These are phyloP conservation scores for Myotis pilosus DNA, from an alignment of 2,797 vertebrate genomes.

Conservation along the genomic window DNA sequence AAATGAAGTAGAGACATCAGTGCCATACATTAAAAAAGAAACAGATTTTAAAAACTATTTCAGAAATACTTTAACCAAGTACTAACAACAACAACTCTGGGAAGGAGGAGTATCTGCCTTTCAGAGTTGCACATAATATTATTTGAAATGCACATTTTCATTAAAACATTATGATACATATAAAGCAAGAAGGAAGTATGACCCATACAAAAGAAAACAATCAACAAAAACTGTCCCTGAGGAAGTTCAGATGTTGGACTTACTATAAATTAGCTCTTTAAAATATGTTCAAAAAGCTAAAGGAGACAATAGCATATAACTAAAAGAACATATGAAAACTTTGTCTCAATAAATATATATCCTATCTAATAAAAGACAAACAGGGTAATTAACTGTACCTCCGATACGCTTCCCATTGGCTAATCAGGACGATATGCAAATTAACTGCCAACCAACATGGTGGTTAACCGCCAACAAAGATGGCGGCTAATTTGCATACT, in stretches of 20 bases:
- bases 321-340: not conserved
- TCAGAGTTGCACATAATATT: not conserved
- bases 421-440: no score
- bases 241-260: not conserved
- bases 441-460: no score
- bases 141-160: not conserved
- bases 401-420: no score
- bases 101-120: not conserved
- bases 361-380: no score
- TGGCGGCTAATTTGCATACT: no score
- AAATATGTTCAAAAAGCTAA: not conserved
- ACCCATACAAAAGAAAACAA: not conserved
- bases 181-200: not conserved
- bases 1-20: not conserved
- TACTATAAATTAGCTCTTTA: not conserved
- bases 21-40: not conserved
- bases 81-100: not conserved
- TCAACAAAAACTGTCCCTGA: not conserved
- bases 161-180: not conserved
- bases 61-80: not conserved
- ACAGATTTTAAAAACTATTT: not conserved
- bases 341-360: not conserved
- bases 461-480: no score
- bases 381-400: no score
- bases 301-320: not conserved